Evolutionary conservation across 2,113 vertebrate genomes (phyloP), one percentile per base, ranked within the genome.

Genomic region (Aythya baeri): DNA sequence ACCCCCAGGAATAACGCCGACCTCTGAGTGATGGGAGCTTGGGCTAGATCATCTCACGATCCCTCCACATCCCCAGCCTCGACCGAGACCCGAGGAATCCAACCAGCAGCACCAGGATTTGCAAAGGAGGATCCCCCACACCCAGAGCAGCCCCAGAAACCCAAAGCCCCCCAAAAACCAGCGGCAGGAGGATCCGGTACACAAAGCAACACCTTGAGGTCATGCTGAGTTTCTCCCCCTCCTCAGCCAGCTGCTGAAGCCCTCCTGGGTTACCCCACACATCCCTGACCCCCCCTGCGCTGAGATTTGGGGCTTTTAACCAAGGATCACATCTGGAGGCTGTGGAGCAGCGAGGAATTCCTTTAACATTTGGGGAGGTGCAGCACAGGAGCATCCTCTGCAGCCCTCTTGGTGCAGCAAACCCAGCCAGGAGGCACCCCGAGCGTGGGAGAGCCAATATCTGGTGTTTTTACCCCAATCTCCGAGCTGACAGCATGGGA

Each of bases 361-460:
- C 52, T 62, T 72, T 66, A 84, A 65, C 44, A 25, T 18, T 31
- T 10, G 6, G 78, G 63, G 63, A 29, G 76, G 12, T 15, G 52
- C 58, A 20, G 17, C n/a, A 0, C 6, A 34, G 76, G 54, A 83
- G 63, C 83, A 83, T 74, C 58, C 55, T 20, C 0, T 59, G 54
- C 71, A 38, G 49, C n/a, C 62, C 34, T 72, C 18, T 61, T 41
- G 23, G 17, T 8, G 62, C 10, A 63, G 62, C 17, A 36, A 36
- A 36, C 36, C 65, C 0, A 0, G 2, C 85, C 38, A n/a, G 10
- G n/a, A 87, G 36, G 49, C n/a, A 61, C 46, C 44, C 1, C 0
- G 25, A 54, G 50, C 1, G 0, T 11, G 46, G 44, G 74, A 67
- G 8, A 91, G 29, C 70, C 87, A 23, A 3, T 46, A 54, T 12